Evolutionary conservation across 2,888 invertebrate genomes (phyloP).

Genomic region (Incurvaria masculella): DNA sequence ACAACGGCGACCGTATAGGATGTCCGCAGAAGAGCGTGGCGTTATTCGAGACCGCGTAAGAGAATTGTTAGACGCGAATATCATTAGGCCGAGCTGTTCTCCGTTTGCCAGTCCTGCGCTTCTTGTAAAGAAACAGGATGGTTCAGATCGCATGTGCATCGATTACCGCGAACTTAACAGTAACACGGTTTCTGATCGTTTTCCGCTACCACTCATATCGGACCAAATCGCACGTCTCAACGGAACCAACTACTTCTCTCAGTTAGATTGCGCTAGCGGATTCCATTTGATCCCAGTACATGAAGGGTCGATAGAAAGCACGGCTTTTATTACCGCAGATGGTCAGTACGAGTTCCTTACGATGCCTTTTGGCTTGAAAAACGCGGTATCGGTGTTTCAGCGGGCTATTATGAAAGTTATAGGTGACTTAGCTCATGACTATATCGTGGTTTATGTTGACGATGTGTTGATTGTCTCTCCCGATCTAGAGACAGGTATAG

Average conservation of each 20-base stretch:
- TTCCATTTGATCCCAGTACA: slow-evolving; percentile 4
- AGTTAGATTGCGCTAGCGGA: slow-evolving; percentile 2
- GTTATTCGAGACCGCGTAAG: slow-evolving; percentile 1
- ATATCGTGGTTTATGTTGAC: slow-evolving; percentile 17
- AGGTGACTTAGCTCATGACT: slow-evolving; percentile 7
- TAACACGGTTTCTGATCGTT: slow-evolving; percentile 8
- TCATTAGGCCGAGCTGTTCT: slow-evolving; percentile 8
- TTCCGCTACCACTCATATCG: slow-evolving; percentile 4
- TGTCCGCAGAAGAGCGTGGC: neutral
- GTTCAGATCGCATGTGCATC: slow-evolving; percentile 12
- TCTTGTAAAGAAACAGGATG: slow-evolving; percentile 11
- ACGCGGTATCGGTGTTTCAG: slow-evolving; percentile 23
- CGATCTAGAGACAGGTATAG: slow-evolving; percentile 1
- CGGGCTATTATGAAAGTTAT: slow-evolving; percentile 18
- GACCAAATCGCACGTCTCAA: slow-evolving; percentile 6
- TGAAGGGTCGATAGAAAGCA: slow-evolving; percentile 9
- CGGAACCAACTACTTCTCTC: slow-evolving; percentile 1
- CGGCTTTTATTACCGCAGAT: slow-evolving; percentile 23
- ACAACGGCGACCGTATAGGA: slow-evolving; percentile 5
- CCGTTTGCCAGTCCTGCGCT: slow-evolving; percentile 13
- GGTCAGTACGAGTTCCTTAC: slow-evolving; percentile 25
- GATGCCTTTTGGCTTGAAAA: slow-evolving; percentile 27
- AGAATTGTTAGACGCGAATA: slow-evolving; percentile 4
- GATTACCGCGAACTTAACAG: slow-evolving; percentile 15
- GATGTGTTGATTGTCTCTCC: slow-evolving; percentile 17